phyloP scores from a whole-genome alignment of 2,888 invertebrate species.

The Cistogaster globosa region DNA sequence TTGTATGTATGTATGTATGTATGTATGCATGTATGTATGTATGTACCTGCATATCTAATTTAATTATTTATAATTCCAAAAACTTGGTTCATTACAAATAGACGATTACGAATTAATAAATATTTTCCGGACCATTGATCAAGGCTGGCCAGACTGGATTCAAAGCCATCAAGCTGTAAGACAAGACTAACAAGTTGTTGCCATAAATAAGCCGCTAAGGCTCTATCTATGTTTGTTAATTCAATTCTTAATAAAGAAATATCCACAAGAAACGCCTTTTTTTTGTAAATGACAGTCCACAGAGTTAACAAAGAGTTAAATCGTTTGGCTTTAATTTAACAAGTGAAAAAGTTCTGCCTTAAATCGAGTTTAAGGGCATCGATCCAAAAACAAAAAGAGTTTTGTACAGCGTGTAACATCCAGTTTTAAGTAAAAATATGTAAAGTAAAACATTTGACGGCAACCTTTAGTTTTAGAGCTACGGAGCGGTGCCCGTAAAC shows the following conservation, averaged over 20 bases:
- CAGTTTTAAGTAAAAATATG: too few relatives aligned
- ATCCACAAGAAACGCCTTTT: conserved; percentile 42
- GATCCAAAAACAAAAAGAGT: too few relatives aligned
- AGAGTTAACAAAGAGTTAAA: conserved; percentile 15
- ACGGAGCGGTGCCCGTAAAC: too few relatives aligned
- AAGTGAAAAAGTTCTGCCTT: too few relatives aligned
- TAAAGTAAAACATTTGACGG: too few relatives aligned
- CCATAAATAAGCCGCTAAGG: background rate
- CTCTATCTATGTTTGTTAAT: conserved; percentile 16
- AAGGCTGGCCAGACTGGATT: conserved; percentile 81
- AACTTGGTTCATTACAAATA: conserved; percentile 53
- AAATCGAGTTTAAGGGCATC: too few relatives aligned
- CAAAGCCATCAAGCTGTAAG: conserved; percentile 64
- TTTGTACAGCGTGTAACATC: too few relatives aligned
- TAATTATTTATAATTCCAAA: background rate
- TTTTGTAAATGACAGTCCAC: conserved; percentile 4
- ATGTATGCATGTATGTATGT: too few relatives aligned
- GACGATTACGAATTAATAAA: conserved; percentile 74
- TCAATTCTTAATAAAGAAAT: conserved; percentile 62
- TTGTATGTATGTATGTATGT: too few relatives aligned
- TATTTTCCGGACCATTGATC: conserved; percentile 83
- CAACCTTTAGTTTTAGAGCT: too few relatives aligned
- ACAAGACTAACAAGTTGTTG: conserved; percentile 57
- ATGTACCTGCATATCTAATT: conserved; percentile 11
- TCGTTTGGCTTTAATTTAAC: background rate